Evolutionary conservation across 2,888 invertebrate genomes (phyloP), one percentile per base, ranked within the genome.

Genomic region (Rhagium mordax): DNA sequence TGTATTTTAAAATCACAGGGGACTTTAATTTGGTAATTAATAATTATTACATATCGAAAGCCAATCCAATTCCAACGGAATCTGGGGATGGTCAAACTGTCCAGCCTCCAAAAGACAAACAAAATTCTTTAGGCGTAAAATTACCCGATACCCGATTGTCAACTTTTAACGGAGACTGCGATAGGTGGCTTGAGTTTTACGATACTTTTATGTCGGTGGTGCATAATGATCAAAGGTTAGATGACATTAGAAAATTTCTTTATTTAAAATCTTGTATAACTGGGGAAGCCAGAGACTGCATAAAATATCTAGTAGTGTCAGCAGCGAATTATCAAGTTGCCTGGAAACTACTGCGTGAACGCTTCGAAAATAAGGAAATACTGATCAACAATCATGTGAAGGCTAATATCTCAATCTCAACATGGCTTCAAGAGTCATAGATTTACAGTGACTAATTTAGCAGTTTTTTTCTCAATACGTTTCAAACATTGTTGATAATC

Each of bases 381-480:
- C 59, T 80, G 55, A 74, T 78, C 5, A 68, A 78, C 21, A 74
- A 62, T 18, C 79, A 78, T 61, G 61, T 81, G 2, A 73, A 74
- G 29, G 74, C 71, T 10, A n/a, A 20, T 79, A 49, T 80, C n/a
- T n/a, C n/a, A n/a, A n/a, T n/a, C n/a, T 80, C 62, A 47, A 76
- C 15, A 18, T 74, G 18, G 48, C 72, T 55, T 0, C 13, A 65
- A 24, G 79, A 80, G 68, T 75, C 78, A 0, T 62, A 69, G 24
- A 24, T n/a, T 48, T 2, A 55, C 33, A n/a, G 48, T 79, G 24
- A 47, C 77, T 51, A 62, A 74, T 47, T 59, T 81, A 20, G 15
- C 73, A 48, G 70, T 70, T 47, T 49, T 33, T 13, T 15, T 62
- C 6, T 24, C 61, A 15, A 49, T 76, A 72, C 71, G 79, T 72